A percentile compares a stretch with the other conserved stretches of the same genome.
phyloP scores from a whole-genome alignment of 2,113 vertebrate genomes.

The Sinocyclocheilus grahami region DNA sequence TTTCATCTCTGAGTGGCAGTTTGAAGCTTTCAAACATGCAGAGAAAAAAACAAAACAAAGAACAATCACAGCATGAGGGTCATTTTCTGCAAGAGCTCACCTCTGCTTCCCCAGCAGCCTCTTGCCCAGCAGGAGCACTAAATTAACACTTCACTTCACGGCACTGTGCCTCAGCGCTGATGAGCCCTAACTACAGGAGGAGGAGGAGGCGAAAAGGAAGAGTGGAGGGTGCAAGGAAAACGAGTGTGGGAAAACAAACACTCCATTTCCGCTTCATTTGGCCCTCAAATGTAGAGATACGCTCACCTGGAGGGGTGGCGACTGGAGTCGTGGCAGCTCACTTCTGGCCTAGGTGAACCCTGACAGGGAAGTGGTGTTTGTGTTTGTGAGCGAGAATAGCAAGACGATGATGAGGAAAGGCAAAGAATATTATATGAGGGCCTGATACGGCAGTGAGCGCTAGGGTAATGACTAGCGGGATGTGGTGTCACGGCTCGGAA shows the following conservation, averaged over 20 bases:
- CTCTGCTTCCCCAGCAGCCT: constrained; percentile 82
- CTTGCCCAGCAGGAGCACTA: constrained; percentile 85
- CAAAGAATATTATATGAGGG: constrained; percentile 55
- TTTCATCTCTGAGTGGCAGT: constrained; percentile 76
- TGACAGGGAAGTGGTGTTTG: constrained; percentile 65
- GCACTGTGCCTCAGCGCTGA: constrained; percentile 80
- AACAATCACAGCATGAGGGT: constrained; percentile 89
- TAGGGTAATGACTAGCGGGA: constrained; percentile 44
- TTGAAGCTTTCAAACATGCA: constrained; percentile 70
- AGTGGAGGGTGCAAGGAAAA: constrained; percentile 56
- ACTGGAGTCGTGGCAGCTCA: constrained; percentile 74
- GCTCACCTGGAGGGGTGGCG: constrained; percentile 84
- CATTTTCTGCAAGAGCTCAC: constrained; percentile 90
- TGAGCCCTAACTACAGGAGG: constrained; percentile 68
- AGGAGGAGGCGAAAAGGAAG: constrained; percentile 22
- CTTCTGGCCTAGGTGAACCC: constrained; percentile 72
- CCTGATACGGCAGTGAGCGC: constrained; percentile 3
- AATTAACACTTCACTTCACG: constrained; percentile 88
- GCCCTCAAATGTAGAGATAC: constrained; percentile 76
- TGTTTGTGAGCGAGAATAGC: constrained; percentile 44
- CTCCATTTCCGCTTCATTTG: constrained; percentile 88
- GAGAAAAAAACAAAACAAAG: constrained; percentile 56
- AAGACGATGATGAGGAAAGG: too few relatives aligned
- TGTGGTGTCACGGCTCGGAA: constrained; percentile 29
- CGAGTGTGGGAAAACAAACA: constrained; percentile 86